Base-by-base conservation (phyloP, 1,140 invertebrate species). In the Cydia pomonella region DNA sequence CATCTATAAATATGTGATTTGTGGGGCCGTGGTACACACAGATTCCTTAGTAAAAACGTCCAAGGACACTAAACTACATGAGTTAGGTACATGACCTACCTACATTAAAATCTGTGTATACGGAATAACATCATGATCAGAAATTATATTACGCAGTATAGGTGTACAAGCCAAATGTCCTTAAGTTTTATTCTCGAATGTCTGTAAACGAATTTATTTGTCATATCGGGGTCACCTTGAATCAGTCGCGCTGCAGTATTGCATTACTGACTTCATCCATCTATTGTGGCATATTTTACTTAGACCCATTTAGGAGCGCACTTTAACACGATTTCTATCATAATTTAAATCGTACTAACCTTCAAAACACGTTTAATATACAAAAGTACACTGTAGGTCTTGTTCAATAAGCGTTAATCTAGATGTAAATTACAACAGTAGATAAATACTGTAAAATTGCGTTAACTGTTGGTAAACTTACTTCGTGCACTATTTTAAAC, bases 161-260 rank as follows among this genome's bases (percentile, higher is more conserved):
- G 10, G 29, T 53, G 18, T 18, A 53, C 7, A 53, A 5, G 12
- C 41, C 7, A 16, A 44, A 23, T 23, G 64, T 29, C 64, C 33
- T 29, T n/a, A 69, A 7, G 25, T 29, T 69, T 13, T 69, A 10
- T 69, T 16, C 64, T 29, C 27, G 64, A 27, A 33, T 18, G 64
- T 38, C 64, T 38, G 64, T 33, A 69, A 18, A 21, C 64, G 18
- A 33, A 69, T 69, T 50, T 62, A 47, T 66, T 50, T 53, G 66
- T 72, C 66, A 72, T 76, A 84, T 79, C 77, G 82, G 72, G 87
- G 85, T 86, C 87, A 85, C 84, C 82, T 84, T 84, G 80, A 78
- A 81, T 88, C 84, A 75, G 81, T 79, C 77, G 74, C 79, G 76
- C 62, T 74, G 74, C 82, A 84, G 76, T 79, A 72, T 21, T 80